These are phyloP conservation scores for Leptinotarsa rubiginosa DNA, from an alignment of 2,888 invertebrate genomes.

Conservation along the genomic window DNA sequence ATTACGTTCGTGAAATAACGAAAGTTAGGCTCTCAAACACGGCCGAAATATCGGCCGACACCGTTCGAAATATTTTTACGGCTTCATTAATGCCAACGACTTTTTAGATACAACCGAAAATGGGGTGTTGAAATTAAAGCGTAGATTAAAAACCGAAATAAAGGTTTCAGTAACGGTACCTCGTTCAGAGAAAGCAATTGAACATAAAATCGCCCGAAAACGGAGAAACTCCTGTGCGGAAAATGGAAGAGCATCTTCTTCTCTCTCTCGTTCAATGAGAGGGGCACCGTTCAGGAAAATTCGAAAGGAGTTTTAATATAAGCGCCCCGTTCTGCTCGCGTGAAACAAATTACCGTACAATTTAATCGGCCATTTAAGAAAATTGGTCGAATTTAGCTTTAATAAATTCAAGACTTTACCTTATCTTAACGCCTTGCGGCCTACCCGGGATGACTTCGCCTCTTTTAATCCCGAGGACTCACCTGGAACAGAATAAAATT, in stretches of 20 bases:
- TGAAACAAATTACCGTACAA: slow-evolving; percentile 66
- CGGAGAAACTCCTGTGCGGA: slow-evolving; percentile 48
- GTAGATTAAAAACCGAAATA: slow-evolving; percentile 65
- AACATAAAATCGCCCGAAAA: slow-evolving; percentile 59
- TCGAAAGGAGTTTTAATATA: slow-evolving; percentile 64
- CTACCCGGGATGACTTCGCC: slow-evolving; percentile 48
- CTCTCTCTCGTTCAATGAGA: slow-evolving; percentile 31
- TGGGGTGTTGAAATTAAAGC: slow-evolving; percentile 66
- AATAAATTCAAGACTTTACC: slow-evolving; percentile 67
- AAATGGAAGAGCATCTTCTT: slow-evolving; percentile 24
- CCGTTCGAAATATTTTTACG: slow-evolving; percentile 61
- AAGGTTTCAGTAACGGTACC: slow-evolving; percentile 54
- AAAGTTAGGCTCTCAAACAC: not conserved
- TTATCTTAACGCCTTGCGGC: slow-evolving; percentile 62
- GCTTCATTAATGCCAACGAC: slow-evolving; percentile 64
- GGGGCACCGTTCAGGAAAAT: slow-evolving; percentile 55
- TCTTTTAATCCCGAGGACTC: slow-evolving; percentile 53
- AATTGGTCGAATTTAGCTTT: slow-evolving; percentile 66
- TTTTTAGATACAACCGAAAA: slow-evolving; percentile 64
- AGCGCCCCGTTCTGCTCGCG: slow-evolving; percentile 53
- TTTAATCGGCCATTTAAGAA: slow-evolving; percentile 66
- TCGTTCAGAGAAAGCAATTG: slow-evolving; percentile 59
- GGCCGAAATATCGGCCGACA: slow-evolving; percentile 3
- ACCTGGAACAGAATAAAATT: slow-evolving; percentile 61
- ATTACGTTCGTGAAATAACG: not conserved